phyloP scores from a whole-genome alignment of 2,888 invertebrate genomes.

The Mythimna loreyi region DNA sequence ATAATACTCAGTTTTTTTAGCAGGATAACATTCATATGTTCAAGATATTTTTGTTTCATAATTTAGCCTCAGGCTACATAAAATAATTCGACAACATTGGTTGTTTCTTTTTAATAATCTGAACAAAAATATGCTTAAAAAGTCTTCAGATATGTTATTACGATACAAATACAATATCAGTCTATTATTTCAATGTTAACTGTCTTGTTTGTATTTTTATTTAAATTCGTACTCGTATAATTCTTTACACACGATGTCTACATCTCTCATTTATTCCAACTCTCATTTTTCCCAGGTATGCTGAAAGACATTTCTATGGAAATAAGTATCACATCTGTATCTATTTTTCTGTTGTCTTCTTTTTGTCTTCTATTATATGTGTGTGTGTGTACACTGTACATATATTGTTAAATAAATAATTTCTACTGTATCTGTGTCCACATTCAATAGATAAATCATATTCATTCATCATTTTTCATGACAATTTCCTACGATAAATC shows the following conservation, averaged over 20 bases:
- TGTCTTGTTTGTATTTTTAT: neutral
- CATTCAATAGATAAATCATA: slow-evolving; percentile 14
- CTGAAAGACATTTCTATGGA: too few relatives aligned
- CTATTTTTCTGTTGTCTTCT: too few relatives aligned
- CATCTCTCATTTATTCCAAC: too few relatives aligned
- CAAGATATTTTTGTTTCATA: neutral
- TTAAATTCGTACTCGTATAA: too few relatives aligned
- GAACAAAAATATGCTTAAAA: neutral
- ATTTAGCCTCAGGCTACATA: neutral
- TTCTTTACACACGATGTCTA: too few relatives aligned
- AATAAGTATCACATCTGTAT: too few relatives aligned
- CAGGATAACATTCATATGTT: slow-evolving; percentile 4
- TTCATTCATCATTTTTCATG: slow-evolving; percentile 45
- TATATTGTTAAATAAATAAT: too few relatives aligned
- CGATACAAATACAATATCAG: too few relatives aligned
- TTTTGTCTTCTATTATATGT: too few relatives aligned
- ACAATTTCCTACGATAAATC: slow-evolving; percentile 35
- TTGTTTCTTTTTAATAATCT: slow-evolving; percentile 6
- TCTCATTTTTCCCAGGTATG: too few relatives aligned
- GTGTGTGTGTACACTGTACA: too few relatives aligned
- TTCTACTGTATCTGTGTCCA: slow-evolving; percentile 5
- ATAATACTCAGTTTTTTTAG: neutral
- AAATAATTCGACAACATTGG: slow-evolving; percentile 2
- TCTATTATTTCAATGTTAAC: neutral
- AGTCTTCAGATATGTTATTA: neutral